Conservation (phyloP, 1,140 invertebrate genomes). For the Lethrus apterus region DNA sequence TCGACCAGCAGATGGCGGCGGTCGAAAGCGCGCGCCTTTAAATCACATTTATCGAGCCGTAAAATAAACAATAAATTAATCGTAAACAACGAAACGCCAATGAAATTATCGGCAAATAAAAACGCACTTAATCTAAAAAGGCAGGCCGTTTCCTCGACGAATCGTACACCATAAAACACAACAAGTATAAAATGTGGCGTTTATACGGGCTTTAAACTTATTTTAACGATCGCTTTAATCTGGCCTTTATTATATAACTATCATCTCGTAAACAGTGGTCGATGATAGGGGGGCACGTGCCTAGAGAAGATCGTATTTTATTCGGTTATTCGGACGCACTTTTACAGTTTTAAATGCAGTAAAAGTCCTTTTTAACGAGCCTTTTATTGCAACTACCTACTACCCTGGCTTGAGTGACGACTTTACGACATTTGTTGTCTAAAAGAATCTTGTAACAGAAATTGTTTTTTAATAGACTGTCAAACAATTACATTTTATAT, state of each 20-base stretch:
- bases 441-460: conserved; percentile 10
- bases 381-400: conserved; percentile 40
- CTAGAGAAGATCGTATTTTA: conserved; percentile 37
- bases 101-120: conserved; percentile 15
- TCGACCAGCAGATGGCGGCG: conserved; percentile 6
- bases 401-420: conserved; percentile 16
- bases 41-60: conserved; percentile 8
- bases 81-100: conserved; percentile 8
- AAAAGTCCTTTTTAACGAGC: conserved; percentile 38
- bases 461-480: too few species aligned
- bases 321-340: conserved; percentile 37
- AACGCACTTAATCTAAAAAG: conserved; percentile 3
- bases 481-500: too few species aligned
- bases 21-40: not conserved
- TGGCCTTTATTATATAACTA: conserved; percentile 36
- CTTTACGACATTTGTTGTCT: conserved; percentile 10
- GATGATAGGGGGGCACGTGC: conserved; percentile 36
- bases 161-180: conserved; percentile 18
- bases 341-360: conserved; percentile 41
- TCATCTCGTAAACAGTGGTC: conserved; percentile 34
- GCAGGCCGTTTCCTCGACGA: conserved; percentile 1
- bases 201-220: conserved; percentile 36
- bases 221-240: conserved; percentile 37
- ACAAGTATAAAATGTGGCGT: conserved; percentile 37
- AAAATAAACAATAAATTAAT: conserved; percentile 13